These are phyloP conservation scores for Plectrocnemia conspersa DNA, from an alignment of 1,140 invertebrate genomes.

Conservation along the genomic window DNA sequence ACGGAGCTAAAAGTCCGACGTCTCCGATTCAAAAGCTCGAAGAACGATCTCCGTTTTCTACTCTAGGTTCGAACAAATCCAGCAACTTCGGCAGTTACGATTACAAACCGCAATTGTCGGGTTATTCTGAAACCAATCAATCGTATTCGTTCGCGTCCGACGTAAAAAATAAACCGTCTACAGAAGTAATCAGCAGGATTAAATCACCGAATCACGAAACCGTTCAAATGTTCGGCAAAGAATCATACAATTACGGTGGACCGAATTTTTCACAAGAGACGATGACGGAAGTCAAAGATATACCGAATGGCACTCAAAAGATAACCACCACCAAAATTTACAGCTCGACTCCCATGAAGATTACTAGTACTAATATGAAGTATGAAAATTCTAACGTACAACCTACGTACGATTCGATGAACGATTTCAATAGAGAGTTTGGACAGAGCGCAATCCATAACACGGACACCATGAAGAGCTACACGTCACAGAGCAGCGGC, in stretches of 20 bases:
- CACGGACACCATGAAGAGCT: slow-evolving; percentile 46
- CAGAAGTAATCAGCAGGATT: slow-evolving; percentile 34
- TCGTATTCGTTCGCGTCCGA: slow-evolving; percentile 21
- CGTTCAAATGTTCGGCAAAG: slow-evolving; percentile 40
- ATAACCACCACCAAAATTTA: slow-evolving; percentile 51
- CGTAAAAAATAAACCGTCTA: slow-evolving; percentile 29
- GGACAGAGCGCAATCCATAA: slow-evolving; percentile 45
- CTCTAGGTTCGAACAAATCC: slow-evolving; percentile 43
- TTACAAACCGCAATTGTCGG: slow-evolving; percentile 13
- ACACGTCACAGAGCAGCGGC: slow-evolving; percentile 19
- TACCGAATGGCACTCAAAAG: slow-evolving; percentile 50
- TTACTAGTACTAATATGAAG: slow-evolving; percentile 49
- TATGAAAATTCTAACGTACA: slow-evolving; percentile 40
- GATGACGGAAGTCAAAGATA: slow-evolving; percentile 49
- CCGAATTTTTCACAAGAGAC: slow-evolving; percentile 50
- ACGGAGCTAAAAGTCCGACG: slow-evolving; percentile 27
- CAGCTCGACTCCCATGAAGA: slow-evolving; percentile 48
- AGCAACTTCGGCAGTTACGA: slow-evolving; percentile 28
- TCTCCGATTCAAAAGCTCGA: slow-evolving; percentile 38
- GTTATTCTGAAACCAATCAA: slow-evolving; percentile 27
- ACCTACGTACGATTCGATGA: slow-evolving; percentile 46
- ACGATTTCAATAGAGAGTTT: slow-evolving; percentile 47
- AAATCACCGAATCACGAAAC: slow-evolving; percentile 28
- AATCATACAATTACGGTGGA: slow-evolving; percentile 43
- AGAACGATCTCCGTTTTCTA: slow-evolving; percentile 44